Evolutionary conservation across 2,888 invertebrate species (phyloP).

Genomic region (Panzeria rudis): DNA sequence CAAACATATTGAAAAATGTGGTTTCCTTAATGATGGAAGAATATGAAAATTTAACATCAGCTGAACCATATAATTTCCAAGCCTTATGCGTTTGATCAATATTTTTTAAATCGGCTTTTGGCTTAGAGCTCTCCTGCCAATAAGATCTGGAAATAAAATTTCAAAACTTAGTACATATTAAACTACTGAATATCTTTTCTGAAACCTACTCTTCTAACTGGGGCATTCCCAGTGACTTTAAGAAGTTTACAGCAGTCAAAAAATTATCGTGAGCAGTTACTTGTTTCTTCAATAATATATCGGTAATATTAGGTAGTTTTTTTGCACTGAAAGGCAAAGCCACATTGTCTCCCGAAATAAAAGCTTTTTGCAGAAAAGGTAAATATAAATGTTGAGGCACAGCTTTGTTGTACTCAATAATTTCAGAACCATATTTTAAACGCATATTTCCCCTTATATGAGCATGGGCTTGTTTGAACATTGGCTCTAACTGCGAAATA

Average conservation of each 20-base stretch:
- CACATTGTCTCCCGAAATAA: slow-evolving; percentile 85
- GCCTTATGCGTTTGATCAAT: background rate
- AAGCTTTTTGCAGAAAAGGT: slow-evolving; percentile 79
- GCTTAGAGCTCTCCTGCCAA: background rate
- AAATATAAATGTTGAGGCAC: slow-evolving; percentile 81
- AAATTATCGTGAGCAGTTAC: slow-evolving; percentile 91
- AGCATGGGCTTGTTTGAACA: slow-evolving; percentile 81
- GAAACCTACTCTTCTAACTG: slow-evolving; percentile 84
- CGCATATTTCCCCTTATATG: slow-evolving; percentile 79
- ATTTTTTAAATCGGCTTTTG: background rate
- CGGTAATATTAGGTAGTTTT: slow-evolving; percentile 88
- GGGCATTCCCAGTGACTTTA: slow-evolving; percentile 90
- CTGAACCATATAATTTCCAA: background rate
- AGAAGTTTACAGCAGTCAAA: slow-evolving; percentile 92
- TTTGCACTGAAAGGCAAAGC: slow-evolving; percentile 87
- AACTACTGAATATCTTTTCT: background rate
- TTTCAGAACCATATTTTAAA: slow-evolving; percentile 76
- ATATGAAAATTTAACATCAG: background rate
- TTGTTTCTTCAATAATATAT: slow-evolving; percentile 88
- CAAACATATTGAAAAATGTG: background rate
- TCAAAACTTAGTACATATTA: background rate
- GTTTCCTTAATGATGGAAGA: background rate
- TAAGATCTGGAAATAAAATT: slow-evolving; percentile 84
- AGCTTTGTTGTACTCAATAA: slow-evolving; percentile 76
- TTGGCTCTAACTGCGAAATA: slow-evolving; percentile 76